Evolutionary conservation across 2,888 invertebrate species (phyloP).

Genomic region (Lingula anatina): DNA sequence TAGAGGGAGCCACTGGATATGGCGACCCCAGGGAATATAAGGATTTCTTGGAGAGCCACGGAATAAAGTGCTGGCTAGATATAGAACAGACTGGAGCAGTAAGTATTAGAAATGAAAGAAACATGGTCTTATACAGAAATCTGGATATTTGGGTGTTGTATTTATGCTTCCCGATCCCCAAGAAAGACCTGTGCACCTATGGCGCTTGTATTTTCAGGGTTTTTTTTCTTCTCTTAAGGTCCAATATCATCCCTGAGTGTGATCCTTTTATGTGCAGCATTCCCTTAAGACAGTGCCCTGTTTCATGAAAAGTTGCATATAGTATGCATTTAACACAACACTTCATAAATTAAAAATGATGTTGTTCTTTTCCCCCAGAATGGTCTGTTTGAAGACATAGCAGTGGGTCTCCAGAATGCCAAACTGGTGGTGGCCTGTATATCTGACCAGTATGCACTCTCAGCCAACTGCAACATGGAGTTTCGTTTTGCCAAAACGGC

Average conservation of each 20-base stretch:
- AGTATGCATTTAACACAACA: not conserved
- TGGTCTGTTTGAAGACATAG: constrained; percentile 42
- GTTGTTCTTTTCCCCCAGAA: constrained; percentile 17
- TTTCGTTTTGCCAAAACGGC: constrained; percentile 39
- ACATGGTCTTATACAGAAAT: not conserved
- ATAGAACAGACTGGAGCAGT: constrained; percentile 40
- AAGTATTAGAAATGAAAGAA: constrained; percentile 5
- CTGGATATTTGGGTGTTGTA: too few species aligned
- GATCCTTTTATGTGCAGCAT: not conserved
- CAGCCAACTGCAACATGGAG: constrained; percentile 36
- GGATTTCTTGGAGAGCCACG: constrained; percentile 29
- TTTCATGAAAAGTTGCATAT: not conserved
- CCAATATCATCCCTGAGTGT: not conserved
- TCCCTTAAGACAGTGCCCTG: not conserved
- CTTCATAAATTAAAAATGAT: not conserved
- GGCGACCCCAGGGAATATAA: constrained; percentile 46
- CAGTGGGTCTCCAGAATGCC: constrained; percentile 34
- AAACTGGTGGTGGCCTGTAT: constrained; percentile 39
- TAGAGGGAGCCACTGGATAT: constrained; percentile 31
- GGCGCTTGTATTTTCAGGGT: not conserved
- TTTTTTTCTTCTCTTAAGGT: not conserved
- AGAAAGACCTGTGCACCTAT: not conserved
- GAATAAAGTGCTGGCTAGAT: constrained; percentile 47
- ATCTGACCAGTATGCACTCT: constrained; percentile 39
- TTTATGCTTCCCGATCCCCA: not conserved